Evolutionary conservation across 2,797 vertebrate genomes (phyloP).

Genomic region (Propithecus deckenii): DNA sequence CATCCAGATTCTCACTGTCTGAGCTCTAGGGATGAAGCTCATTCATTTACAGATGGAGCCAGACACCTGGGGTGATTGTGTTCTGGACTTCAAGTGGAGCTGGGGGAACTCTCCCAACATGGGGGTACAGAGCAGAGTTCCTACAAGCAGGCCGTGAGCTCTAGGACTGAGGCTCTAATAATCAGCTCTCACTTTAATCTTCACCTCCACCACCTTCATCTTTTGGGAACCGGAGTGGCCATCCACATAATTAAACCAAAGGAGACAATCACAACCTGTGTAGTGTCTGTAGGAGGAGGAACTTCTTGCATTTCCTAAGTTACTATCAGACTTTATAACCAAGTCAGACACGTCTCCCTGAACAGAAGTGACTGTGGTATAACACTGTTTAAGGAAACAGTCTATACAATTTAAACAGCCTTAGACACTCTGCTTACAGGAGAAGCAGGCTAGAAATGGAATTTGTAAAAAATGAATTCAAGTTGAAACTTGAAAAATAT

Average conservation of each 20-base stretch:
- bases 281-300: neutral
- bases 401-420: neutral
- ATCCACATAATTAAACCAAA: neutral
- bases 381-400: neutral
- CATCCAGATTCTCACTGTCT: neutral
- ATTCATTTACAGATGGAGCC: neutral
- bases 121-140: neutral
- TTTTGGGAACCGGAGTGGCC: neutral
- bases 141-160: neutral
- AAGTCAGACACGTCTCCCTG: neutral
- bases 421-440: neutral
- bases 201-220: neutral
- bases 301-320: neutral
- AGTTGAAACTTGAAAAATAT: conserved; percentile 23
- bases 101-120: fast-evolving
- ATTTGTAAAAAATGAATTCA: conserved; percentile 19
- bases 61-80: neutral
- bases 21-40: neutral
- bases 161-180: too few species aligned
- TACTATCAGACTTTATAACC: neutral
- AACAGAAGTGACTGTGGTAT: neutral
- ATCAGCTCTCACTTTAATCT: neutral
- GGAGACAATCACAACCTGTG: neutral
- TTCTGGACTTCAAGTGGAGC: neutral
- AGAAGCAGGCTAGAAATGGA: neutral